These are phyloP conservation scores for Cinclus mexicanus DNA, from an alignment of 2,113 vertebrate genomes.

Conservation along the genomic window DNA sequence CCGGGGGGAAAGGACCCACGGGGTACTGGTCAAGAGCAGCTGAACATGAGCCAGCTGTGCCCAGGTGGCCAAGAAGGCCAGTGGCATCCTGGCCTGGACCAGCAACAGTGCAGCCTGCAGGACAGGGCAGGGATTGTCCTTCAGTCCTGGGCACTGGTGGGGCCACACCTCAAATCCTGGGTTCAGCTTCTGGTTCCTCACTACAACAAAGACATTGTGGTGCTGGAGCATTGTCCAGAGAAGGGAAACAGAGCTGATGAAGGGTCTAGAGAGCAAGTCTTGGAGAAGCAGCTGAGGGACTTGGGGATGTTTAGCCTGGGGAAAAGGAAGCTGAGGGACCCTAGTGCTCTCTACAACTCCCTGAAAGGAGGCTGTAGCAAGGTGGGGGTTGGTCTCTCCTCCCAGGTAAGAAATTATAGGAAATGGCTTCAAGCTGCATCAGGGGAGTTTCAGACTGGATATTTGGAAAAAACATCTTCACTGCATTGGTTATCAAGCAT, in stretches of 20 bases:
- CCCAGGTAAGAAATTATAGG: neutral
- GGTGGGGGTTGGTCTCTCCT: fast-evolving
- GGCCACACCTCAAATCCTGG: neutral
- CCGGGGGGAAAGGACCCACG: fast-evolving
- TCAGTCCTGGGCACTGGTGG: neutral
- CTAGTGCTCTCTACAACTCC: neutral
- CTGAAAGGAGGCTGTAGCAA: neutral
- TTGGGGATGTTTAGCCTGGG: neutral
- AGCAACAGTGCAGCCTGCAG: neutral
- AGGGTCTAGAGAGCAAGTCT: neutral
- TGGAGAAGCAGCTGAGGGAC: neutral
- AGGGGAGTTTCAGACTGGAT: neutral
- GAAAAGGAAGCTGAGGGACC: neutral
- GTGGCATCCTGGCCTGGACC: neutral
- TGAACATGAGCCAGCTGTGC: neutral
- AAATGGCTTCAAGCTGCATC: neutral
- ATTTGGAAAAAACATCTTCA: neutral
- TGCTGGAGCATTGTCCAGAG: fast-evolving
- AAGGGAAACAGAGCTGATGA: neutral
- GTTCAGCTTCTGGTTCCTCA: neutral
- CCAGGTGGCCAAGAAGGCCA: neutral
- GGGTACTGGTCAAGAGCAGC: fast-evolving
- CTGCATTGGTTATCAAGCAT: fast-evolving
- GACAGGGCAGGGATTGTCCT: fast-evolving
- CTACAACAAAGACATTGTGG: neutral